phyloP scores from a whole-genome alignment of 2,888 invertebrate genomes.

The Protodeltote pygarga region DNA sequence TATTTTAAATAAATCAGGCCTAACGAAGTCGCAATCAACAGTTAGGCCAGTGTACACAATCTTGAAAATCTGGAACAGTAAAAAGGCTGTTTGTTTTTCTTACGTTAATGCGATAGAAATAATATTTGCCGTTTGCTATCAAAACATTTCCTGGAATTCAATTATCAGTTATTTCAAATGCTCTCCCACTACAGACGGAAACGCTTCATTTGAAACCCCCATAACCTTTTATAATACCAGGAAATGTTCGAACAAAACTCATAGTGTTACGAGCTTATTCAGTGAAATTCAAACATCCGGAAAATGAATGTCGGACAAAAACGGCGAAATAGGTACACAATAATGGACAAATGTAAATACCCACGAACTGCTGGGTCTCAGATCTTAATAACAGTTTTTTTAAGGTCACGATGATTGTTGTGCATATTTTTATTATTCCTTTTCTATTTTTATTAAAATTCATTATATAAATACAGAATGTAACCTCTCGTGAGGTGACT shows the following conservation, averaged over 20 bases:
- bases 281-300: slow-evolving; percentile 7
- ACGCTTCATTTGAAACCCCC: neutral
- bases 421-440: no score
- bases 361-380: neutral
- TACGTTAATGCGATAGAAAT: neutral
- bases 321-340: neutral
- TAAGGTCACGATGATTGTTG: neutral
- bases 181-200: slow-evolving; percentile 1
- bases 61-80: no score
- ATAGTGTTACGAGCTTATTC: slow-evolving; percentile 4
- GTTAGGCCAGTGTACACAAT: no score
- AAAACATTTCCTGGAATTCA: neutral
- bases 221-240: slow-evolving; percentile 17
- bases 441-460: no score
- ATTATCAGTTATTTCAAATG: slow-evolving; percentile 7
- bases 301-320: slow-evolving; percentile 3
- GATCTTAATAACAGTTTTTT: neutral
- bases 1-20: no score
- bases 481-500: no score
- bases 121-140: neutral
- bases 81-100: neutral
- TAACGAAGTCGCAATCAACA: no score
- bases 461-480: no score
- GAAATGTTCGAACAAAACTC: slow-evolving; percentile 6
- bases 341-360: slow-evolving; percentile 17